Base-by-base conservation (phyloP, 2,888 invertebrate species). In the Schizotus pectinicornis region DNA sequence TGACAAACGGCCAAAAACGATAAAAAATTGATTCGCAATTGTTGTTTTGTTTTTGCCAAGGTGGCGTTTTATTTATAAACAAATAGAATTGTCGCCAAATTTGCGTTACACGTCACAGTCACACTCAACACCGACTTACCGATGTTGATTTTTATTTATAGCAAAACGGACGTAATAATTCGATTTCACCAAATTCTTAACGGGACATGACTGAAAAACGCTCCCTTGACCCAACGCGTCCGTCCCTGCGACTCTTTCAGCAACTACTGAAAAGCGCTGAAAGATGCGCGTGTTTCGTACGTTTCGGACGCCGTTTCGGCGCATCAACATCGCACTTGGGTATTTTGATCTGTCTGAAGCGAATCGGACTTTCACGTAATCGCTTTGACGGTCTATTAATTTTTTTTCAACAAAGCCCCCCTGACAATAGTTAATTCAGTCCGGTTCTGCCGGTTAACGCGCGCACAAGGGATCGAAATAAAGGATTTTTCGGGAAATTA, bases 231-330 rank as follows among this genome's bases (percentile, higher is more conserved):
- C 6, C 3, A 13, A 14, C 7, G 36, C 54, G 57, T 55, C 61
- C 56, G 61, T 58, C 38, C 37, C 41, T 42, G 9, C 46, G 51
- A 53, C 35, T 45, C 50, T 47, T 51, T 52, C 59, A 55, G 53
- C 46, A 54, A 41, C 54, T 59, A 63, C 63, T 63, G 52, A 54
- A 48, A 56, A 43, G 12, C 32, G n/a, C 22, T 22, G 43, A 31
- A 43, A 43, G 54, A 22, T 56, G 59, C 61, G 59, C 61, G 49
- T 37, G 51, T 49, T 59, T 51, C 49, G 54, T 31, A 12, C 33
- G 32, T 43, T 53, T 39, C 55, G 35, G 43, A 5, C 30, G 45
- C 34, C 30, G 30, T 53, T 47, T 48, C 51, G 39, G 61, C 46
- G 43, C 43, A 43, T 8, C 43, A 43, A 31, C 30, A 22, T 13